Percentiles rank a stretch among this genome's conserved stretches.
Conservation (phyloP, 2,888 invertebrate genomes). For the Ennomos fuscantarius region DNA sequence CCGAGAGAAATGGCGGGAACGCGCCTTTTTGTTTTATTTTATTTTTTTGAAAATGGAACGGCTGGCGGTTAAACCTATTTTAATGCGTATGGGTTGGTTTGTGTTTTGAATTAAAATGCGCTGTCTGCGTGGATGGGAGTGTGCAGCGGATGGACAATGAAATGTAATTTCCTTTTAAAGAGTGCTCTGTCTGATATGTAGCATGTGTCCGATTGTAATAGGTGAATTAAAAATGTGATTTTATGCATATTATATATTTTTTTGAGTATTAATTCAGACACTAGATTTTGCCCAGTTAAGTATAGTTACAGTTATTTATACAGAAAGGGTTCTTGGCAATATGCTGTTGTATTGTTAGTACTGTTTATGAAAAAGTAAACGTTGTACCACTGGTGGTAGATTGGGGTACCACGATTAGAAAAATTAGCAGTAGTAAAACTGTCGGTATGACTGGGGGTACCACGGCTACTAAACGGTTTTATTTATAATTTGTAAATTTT, state of each 20-base stretch:
- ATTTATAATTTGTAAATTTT: too few species aligned
- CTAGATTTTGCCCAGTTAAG: not conserved
- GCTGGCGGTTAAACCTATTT: conserved; percentile 84
- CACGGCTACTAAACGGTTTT: too few species aligned
- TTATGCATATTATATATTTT: too few species aligned
- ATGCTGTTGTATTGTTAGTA: too few species aligned
- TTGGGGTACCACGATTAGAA: too few species aligned
- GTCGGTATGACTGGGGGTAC: too few species aligned
- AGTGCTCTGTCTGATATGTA: conserved; percentile 31
- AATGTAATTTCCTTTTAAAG: conserved; percentile 77
- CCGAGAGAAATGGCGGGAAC: conserved; percentile 80
- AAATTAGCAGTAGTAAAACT: too few species aligned
- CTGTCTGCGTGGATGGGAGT: conserved; percentile 42
- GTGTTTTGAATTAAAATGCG: conserved; percentile 82
- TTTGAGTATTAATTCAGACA: not conserved
- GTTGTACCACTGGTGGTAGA: too few species aligned
- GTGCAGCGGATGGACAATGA: conserved; percentile 69
- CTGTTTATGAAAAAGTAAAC: too few species aligned
- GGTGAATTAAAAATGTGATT: conserved; percentile 1
- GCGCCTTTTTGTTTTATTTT: conserved; percentile 82
- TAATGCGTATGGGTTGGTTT: conserved; percentile 82
- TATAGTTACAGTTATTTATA: too few species aligned
- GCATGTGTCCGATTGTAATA: conserved; percentile 8
- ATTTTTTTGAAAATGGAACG: conserved; percentile 80
- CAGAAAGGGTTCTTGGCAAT: too few species aligned